These are phyloP conservation scores for Eumeta japonica DNA, from an alignment of 1,140 invertebrate genomes.

Conservation along the genomic window DNA sequence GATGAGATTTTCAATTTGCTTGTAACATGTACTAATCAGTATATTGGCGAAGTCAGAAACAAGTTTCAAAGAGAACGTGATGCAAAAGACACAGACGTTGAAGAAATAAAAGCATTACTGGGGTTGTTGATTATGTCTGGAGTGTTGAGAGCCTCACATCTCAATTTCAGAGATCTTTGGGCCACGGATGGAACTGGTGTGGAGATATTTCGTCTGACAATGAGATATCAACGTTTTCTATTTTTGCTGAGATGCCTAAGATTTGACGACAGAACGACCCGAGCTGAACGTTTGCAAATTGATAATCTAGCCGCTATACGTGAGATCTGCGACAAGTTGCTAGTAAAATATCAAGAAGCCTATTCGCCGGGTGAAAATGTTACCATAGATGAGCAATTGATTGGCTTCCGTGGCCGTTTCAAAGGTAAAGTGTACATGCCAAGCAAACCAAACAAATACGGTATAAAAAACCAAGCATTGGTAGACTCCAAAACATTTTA, in stretches of 20 bases:
- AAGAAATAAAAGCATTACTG: slow-evolving; percentile 20
- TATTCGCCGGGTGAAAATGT: slow-evolving; percentile 21
- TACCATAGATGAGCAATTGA: slow-evolving; percentile 41
- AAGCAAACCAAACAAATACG: slow-evolving; percentile 16
- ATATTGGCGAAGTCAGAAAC: slow-evolving; percentile 5
- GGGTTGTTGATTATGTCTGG: slow-evolving; percentile 17
- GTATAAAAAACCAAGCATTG: slow-evolving; percentile 15
- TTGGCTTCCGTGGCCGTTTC: slow-evolving; percentile 32
- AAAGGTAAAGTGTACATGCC: slow-evolving; percentile 15
- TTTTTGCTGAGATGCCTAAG: slow-evolving; percentile 27
- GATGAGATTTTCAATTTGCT: slow-evolving; percentile 1
- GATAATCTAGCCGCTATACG: slow-evolving; percentile 32
- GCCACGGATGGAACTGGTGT: slow-evolving; percentile 24
- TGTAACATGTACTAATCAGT: no score
- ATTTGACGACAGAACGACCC: slow-evolving; percentile 24
- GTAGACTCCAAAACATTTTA: slow-evolving; percentile 19
- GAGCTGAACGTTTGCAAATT: slow-evolving; percentile 18
- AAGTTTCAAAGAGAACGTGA: slow-evolving; percentile 16
- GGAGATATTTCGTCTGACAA: slow-evolving; percentile 23
- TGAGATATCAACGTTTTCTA: slow-evolving; percentile 26
- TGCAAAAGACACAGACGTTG: slow-evolving; percentile 8
- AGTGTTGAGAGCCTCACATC: slow-evolving; percentile 10
- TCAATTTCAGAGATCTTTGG: slow-evolving; percentile 20
- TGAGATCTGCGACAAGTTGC: slow-evolving; percentile 23
- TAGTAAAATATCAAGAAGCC: slow-evolving; percentile 15